Percentiles rank a stretch among this genome's conserved stretches.
phyloP scores from a whole-genome alignment of 2,113 vertebrate species.

The Trinectes maculatus region DNA sequence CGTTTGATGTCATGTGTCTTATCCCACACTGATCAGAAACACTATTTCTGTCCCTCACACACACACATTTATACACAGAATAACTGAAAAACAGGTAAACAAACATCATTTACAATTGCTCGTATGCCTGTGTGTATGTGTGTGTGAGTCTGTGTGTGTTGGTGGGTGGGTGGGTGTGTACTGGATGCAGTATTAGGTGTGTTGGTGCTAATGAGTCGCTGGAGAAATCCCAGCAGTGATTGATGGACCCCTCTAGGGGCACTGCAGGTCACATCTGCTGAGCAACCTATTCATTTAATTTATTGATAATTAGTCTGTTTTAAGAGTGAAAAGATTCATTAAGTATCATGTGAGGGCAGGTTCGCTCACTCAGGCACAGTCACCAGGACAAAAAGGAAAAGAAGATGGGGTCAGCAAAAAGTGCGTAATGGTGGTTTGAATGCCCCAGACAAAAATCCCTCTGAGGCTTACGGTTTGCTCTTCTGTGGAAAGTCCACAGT shows the following conservation, averaged over 20 bases:
- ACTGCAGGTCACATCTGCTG: slow-evolving; percentile 30
- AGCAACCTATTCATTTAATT: background rate
- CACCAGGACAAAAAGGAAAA: slow-evolving; percentile 2
- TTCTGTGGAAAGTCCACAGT: slow-evolving; percentile 40
- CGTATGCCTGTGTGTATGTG: background rate
- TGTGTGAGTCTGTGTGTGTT: no score
- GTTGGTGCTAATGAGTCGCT: slow-evolving; percentile 3
- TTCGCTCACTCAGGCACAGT: slow-evolving; percentile 23
- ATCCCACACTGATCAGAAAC: slow-evolving; percentile 65
- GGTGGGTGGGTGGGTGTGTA: no score
- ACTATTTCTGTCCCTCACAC: background rate
- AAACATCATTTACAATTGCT: no score
- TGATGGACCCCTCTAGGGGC: slow-evolving; percentile 1
- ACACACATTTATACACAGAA: background rate
- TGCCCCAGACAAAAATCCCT: background rate
- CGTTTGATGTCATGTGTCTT: slow-evolving; percentile 8
- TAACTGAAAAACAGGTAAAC: no score
- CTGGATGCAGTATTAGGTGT: background rate
- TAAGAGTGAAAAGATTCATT: no score
- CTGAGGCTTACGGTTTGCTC: slow-evolving; percentile 28
- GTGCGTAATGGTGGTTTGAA: background rate
- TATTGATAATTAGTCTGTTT: no score
- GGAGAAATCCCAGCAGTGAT: slow-evolving; percentile 19
- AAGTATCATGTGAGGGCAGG: background rate
- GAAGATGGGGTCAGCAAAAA: slow-evolving; percentile 10